These are phyloP conservation scores for Helicolenus hilgendorfi DNA, from an alignment of 2,797 vertebrate species.

Conservation along the genomic window DNA sequence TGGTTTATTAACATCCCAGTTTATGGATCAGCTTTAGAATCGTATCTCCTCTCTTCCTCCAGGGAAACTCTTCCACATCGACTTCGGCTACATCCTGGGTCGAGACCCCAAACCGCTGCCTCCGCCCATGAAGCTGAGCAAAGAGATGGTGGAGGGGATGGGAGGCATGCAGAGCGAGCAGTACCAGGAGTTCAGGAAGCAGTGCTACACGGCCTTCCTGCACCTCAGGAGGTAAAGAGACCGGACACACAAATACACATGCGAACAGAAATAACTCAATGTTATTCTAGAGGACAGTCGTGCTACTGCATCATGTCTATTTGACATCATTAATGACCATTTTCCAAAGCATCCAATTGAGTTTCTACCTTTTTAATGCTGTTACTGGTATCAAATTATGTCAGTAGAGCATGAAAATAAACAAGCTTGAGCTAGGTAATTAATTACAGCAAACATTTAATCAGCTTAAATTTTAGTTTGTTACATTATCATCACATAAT, in stretches of 20 bases:
- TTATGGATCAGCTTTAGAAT: neutral
- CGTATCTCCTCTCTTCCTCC: neutral
- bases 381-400: too few species aligned
- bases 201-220: conserved; percentile 98
- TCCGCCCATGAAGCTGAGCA: conserved; percentile 99
- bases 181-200: conserved; percentile 99
- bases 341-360: neutral
- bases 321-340: neutral
- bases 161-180: conserved; percentile 98
- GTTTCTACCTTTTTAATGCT: too few species aligned
- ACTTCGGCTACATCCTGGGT: conserved; percentile 98
- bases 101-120: conserved; percentile 98
- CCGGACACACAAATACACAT: neutral
- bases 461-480: too few species aligned
- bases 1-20: rapidly evolving
- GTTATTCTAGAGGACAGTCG: neutral
- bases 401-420: too few species aligned
- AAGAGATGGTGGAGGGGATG: conserved; percentile 99
- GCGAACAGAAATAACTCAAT: neutral
- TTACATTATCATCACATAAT: too few species aligned
- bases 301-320: neutral
- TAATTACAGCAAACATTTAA: too few species aligned
- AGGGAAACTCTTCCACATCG: conserved; percentile 99
- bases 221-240: conserved; percentile 94
- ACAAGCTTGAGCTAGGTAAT: too few species aligned